phyloP scores from a whole-genome alignment of 2,888 invertebrate genomes.

The Hypomecis atomaria region DNA sequence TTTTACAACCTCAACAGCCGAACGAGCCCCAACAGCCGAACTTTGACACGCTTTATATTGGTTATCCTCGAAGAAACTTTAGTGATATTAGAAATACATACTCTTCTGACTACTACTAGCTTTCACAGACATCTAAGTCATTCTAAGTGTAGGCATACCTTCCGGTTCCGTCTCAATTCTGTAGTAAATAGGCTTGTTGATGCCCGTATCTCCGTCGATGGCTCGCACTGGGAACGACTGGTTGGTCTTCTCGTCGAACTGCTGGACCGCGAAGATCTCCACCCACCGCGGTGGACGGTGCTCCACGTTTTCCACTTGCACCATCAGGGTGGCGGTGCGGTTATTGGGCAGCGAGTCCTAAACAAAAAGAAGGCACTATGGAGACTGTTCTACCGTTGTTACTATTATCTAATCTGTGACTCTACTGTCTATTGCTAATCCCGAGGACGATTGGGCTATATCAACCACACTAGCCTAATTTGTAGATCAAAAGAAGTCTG shows the following conservation, averaged over 20 bases:
- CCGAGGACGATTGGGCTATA: no score
- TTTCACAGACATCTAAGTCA: no score
- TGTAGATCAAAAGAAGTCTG: no score
- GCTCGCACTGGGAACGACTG: conserved; percentile 78
- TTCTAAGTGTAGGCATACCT: conserved; percentile 50
- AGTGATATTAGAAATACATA: no score
- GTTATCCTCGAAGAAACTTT: no score
- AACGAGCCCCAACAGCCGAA: no score
- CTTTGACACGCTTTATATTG: no score
- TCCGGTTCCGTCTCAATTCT: conserved; percentile 64
- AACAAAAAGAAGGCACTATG: neutral
- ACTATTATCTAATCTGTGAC: no score
- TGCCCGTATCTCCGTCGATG: conserved; percentile 86
- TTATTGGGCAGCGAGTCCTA: conserved; percentile 76
- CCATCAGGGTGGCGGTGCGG: conserved; percentile 75
- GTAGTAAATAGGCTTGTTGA: conserved; percentile 83
- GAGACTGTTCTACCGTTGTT: neutral
- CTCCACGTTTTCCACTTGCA: conserved; percentile 85
- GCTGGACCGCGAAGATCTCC: conserved; percentile 81
- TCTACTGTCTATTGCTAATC: no score
- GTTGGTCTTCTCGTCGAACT: conserved; percentile 82
- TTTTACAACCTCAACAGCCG: no score
- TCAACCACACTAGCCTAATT: no score
- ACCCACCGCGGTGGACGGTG: conserved; percentile 86
- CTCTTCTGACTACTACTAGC: no score